Base-by-base conservation (phyloP, 2,797 vertebrate species). In the Sparus aurata region DNA sequence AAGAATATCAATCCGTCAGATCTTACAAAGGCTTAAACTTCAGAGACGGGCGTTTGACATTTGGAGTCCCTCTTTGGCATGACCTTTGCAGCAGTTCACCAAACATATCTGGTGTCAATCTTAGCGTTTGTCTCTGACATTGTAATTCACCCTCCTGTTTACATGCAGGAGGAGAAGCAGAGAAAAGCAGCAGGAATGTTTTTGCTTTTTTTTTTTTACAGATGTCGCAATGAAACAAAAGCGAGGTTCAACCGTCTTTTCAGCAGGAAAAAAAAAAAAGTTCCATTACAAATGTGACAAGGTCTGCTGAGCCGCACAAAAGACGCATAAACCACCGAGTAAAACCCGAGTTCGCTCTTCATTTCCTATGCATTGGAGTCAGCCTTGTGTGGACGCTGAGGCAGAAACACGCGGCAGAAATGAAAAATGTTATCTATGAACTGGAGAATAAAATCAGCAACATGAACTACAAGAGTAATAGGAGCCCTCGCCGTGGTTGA, bases 1-100 rank as follows among this genome's bases (percentile, higher is more conserved):
- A 83, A 75, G 72, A 90, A 87, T 85, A 89, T 89, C 85, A 90
- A 79, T 88, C 68, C 60, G 75, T 85, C 78, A 73, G 80, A 80
- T 90, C 74, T 77, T 82, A 86, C 89, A 91, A 88, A 91, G 85
- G 86, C 73, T 91, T 87, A 82, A 90, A 91, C 89, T 93, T 90
- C 90, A 92, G 86, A 92, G 89, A 80, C n/a, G 69, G 61, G 11
- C 67, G 79, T 91, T 87, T 94, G 94, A 94, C 94, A 94, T 95
- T 95, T 95, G 83, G 77, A 93, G 91, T 87, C 85, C 86, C 90
- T 90, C 84, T 88, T 81, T 81, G 89, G 73, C 79, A 0, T 93
- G 93, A 93, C 92, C 94, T 95, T 95, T 94, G 79, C 87, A 79
- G 82, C 77, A 65, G 89, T 87, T 91, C 84, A 72, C 75, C 91